Evolutionary conservation across 2,113 vertebrate genomes (phyloP).

Genomic region (Archocentrus centrarchus): DNA sequence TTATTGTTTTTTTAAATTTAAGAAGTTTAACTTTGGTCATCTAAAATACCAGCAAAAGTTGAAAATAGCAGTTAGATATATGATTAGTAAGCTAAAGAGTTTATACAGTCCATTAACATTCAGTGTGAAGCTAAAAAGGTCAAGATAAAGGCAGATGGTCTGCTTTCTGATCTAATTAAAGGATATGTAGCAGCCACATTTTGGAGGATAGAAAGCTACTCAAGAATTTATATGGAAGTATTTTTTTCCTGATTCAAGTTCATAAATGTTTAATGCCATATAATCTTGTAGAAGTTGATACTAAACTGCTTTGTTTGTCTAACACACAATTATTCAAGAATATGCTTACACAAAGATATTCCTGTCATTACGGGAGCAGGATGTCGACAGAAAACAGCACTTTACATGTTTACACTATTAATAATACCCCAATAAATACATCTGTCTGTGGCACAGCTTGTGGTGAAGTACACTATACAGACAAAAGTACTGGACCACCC

Average conservation of each 20-base stretch:
- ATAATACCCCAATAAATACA: neutral
- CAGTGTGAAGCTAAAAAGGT: neutral
- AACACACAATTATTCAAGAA: constrained; percentile 18
- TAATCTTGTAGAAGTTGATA: constrained; percentile 23
- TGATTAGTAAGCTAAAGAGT: neutral
- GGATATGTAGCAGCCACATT: constrained; percentile 1
- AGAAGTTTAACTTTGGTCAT: neutral
- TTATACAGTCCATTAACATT: neutral
- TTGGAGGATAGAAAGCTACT: neutral
- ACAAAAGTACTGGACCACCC: neutral
- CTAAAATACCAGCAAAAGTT: neutral
- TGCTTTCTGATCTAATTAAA: constrained; percentile 5
- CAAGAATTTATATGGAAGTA: neutral
- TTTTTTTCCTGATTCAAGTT: neutral
- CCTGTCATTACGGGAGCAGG: neutral
- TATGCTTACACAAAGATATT: neutral
- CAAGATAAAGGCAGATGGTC: constrained; percentile 1
- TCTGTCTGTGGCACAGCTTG: neutral
- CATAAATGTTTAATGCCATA: constrained; percentile 39
- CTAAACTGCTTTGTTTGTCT: neutral
- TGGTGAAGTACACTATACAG: neutral
- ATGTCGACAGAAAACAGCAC: neutral
- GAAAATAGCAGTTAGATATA: neutral
- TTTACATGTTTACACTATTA: neutral
- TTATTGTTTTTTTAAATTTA: neutral